phyloP scores from a whole-genome alignment of 2,888 invertebrate genomes.

The Trilocha varians region DNA sequence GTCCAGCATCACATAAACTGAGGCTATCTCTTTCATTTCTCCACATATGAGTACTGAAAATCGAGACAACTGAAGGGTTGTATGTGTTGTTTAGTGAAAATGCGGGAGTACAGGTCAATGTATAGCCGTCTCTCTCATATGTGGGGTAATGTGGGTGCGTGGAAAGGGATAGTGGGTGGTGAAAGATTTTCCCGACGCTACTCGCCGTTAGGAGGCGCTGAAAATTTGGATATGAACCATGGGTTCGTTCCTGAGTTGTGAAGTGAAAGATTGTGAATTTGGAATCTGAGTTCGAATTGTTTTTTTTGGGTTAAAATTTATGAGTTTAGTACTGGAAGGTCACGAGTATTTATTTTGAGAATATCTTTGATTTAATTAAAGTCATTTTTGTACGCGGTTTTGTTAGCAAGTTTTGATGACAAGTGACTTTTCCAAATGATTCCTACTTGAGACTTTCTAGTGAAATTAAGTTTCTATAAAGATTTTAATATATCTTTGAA shows the following conservation, averaged over 20 bases:
- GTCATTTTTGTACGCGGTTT: no score
- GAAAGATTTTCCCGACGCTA: slow-evolving; percentile 44
- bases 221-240: slow-evolving; percentile 15
- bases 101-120: slow-evolving; percentile 42
- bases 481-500: no score
- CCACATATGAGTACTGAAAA: slow-evolving; percentile 39
- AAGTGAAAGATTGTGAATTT: neutral
- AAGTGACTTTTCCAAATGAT: no score
- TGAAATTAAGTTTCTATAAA: no score
- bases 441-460: no score
- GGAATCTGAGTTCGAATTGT: neutral
- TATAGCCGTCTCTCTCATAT: slow-evolving; percentile 63
- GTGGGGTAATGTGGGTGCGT: slow-evolving; percentile 53
- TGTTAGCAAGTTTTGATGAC: no score
- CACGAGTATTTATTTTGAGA: no score
- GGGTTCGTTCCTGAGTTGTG: slow-evolving; percentile 5
- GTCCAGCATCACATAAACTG: slow-evolving; percentile 43
- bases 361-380: no score
- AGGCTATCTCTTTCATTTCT: slow-evolving; percentile 44
- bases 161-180: slow-evolving; percentile 54
- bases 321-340: no score
- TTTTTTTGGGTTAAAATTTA: no score
- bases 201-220: slow-evolving; percentile 65
- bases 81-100: slow-evolving; percentile 61
- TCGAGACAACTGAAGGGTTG: slow-evolving; percentile 63